These are phyloP conservation scores for Lordiphosa mommai DNA, from an alignment of 1,140 invertebrate species.

Conservation along the genomic window DNA sequence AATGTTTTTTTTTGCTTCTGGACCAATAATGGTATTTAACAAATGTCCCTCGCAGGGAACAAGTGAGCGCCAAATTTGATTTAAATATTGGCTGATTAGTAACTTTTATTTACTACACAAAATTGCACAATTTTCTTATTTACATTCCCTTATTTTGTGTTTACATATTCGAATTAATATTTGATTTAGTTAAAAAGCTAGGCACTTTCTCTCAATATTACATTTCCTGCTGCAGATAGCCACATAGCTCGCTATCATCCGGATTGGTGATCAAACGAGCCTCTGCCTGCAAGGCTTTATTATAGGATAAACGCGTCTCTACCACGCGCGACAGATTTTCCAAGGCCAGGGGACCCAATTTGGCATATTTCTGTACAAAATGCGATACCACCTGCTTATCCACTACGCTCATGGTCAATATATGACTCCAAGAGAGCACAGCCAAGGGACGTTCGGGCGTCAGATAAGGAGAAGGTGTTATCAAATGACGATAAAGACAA, in stretches of 20 bases:
- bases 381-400: constrained; percentile 81
- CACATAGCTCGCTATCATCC: constrained; percentile 81
- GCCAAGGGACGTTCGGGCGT: constrained; percentile 85
- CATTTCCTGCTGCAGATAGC: constrained; percentile 53
- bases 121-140: not conserved
- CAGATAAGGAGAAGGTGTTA: constrained; percentile 87
- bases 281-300: constrained; percentile 81
- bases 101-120: not conserved
- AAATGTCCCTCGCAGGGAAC: too few species aligned
- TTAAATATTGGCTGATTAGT: too few species aligned
- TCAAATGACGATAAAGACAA: constrained; percentile 90
- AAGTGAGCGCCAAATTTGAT: too few species aligned
- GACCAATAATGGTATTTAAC: too few species aligned
- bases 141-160: too few species aligned
- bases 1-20: too few species aligned
- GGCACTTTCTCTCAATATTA: too few species aligned
- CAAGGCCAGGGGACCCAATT: constrained; percentile 82
- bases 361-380: constrained; percentile 86
- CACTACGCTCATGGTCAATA: constrained; percentile 86
- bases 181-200: constrained; percentile 24
- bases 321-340: constrained; percentile 83
- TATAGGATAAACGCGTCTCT: constrained; percentile 82
- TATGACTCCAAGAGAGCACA: constrained; percentile 88
- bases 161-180: constrained; percentile 13
- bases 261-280: constrained; percentile 81